Evolutionary conservation across 1,140 invertebrate genomes (phyloP), one percentile per base, ranked within the genome.

Genomic region (Cydia splendana): DNA sequence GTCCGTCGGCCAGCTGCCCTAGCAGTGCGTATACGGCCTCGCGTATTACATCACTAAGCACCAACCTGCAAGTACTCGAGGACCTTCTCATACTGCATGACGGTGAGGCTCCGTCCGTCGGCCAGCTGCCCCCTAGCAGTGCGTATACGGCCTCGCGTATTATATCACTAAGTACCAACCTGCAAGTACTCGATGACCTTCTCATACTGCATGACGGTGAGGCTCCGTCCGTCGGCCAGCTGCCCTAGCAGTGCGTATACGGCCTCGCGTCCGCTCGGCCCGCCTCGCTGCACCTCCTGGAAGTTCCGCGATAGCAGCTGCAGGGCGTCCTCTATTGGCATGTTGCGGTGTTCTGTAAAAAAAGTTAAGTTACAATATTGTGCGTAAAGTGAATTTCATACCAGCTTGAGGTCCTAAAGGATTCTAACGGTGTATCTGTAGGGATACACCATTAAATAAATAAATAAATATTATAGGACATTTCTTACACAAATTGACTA

Each of bases 261-360:
- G 0, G 95, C 94, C 81, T 96, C 96, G 0, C 91, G 82, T 2
- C 93, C 89, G 0, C 89, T 80, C 4, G 88, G 79, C 2, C 93
- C 94, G 65, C 95, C 95, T 15, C 95, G 94, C 76, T 94, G 94
- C 85, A 97, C 95, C 87, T 97, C 95, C 74, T 96, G 95, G 92
- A 97, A 98, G 90, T 97, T 98, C 20, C 96, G 94, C 24, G 94
- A 94, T 45, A 99, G 94, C 57, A 98, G 93, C 77, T 94, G 94
- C 76, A 98, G 94, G 2, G 98, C 97, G 92, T 98, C 97, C 75
- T 98, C 97, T n/a, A 98, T 84, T 0, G 97, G 98, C 97, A 99
- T 98, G 91, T 99, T 98, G 80, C 98, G 95, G 87, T 99, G 98
- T 88, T 98, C 98, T 96, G 93, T 12, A 76, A 78, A 71, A 53